Conservation (phyloP, 2,888 invertebrate species). For the Drosophila ezoana region DNA sequence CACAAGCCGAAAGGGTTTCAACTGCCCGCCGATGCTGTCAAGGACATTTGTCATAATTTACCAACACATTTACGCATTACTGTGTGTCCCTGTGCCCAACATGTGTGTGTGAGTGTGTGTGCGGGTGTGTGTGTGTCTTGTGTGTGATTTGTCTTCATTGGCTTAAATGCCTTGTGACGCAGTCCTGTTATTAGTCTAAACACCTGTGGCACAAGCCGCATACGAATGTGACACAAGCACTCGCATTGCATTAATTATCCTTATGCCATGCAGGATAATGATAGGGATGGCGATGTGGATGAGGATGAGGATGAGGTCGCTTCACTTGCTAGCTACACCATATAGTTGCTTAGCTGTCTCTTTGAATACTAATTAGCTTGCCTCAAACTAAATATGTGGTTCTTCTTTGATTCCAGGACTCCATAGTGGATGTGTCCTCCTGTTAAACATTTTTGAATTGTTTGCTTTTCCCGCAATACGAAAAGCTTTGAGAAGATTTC, state of each 20-base stretch:
- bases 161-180: slow-evolving; percentile 64
- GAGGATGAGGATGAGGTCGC: no score
- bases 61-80: slow-evolving; percentile 48
- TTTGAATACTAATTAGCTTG: slow-evolving; percentile 21
- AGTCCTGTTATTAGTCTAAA: slow-evolving; percentile 75
- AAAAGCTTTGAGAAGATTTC: no score
- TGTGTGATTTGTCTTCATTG: slow-evolving; percentile 74
- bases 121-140: slow-evolving; percentile 18
- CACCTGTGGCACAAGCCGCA: slow-evolving; percentile 84
- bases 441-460: no score
- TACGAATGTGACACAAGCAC: slow-evolving; percentile 57
- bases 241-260: slow-evolving; percentile 81
- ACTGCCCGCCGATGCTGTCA: slow-evolving; percentile 64
- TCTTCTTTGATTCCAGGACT: not conserved
- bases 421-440: not conserved
- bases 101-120: slow-evolving; percentile 13
- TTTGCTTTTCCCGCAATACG: no score
- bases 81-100: slow-evolving; percentile 23
- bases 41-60: slow-evolving; percentile 81
- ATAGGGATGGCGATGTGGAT: slow-evolving; percentile 13
- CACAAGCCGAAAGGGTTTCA: slow-evolving; percentile 61
- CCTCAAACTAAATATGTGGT: not conserved
- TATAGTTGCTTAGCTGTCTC: slow-evolving; percentile 1
- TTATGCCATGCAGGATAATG: slow-evolving; percentile 19
- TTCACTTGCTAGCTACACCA: not conserved